Evolutionary conservation across 1,140 invertebrate genomes (phyloP), one percentile per base, ranked within the genome.

Genomic region (Grapholita molesta): DNA sequence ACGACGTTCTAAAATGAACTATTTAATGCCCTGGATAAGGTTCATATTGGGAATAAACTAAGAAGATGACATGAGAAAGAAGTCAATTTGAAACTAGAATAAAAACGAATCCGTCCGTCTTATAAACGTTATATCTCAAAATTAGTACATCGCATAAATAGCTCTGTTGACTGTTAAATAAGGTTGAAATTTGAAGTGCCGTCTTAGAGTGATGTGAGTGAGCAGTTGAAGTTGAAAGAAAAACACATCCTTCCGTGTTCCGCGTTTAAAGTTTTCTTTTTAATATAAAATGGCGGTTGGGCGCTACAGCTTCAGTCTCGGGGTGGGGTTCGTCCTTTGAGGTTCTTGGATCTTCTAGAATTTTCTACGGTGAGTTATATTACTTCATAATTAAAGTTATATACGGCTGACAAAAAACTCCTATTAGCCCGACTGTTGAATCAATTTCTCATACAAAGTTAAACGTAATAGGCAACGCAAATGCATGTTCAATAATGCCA

Each of bases 241-340:
- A 61, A 61, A 61, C 55, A 15, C 24, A 61, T 61, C n/a, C 55
- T 61, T 61, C 55, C 55, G 55, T 28, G 25, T 61, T 61, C 24
- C 42, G 42, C 8, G 55, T 61, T 28, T 25, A 11, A 15, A 15
- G 6, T 25, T 61, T 61, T 61, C 12, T 28, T 32, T 61, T 61
- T 61, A 61, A 61, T 61, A 61, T 61, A 61, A 28, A 61, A 61
- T 61, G 55, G 55, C 24, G 28, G 28, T 21, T 61, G 28, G 8
- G 12, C 25, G 55, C 8, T 15, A 61, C 6, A n/a, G 24, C 12
- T 28, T 61, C 55, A 61, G 55, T 61, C n/a, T 18, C 24, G 24
- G 24, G 24, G 25, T 61, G 55, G 55, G 55, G n/a, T 61, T 30
- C 55, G 15, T 61, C 55, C 55, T 61, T 28, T 12, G 55, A 30